A percentile compares a stretch with the other conserved stretches of the same genome.
These are phyloP conservation scores for Gavialis gangeticus DNA, from an alignment of 2,113 vertebrate species.

Conservation along the genomic window DNA sequence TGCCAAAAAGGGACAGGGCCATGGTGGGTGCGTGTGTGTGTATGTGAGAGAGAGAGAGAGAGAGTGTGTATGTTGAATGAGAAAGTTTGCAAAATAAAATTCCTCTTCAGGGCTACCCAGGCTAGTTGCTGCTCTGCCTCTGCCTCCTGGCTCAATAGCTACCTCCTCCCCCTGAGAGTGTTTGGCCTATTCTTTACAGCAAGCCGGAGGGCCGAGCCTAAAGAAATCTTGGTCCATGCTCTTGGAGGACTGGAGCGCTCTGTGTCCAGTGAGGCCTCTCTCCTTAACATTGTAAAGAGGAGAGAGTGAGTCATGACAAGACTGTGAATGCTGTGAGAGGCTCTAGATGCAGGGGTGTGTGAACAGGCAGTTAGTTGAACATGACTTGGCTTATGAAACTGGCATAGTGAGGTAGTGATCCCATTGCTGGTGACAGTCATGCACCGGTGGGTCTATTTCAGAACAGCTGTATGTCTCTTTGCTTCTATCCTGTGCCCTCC, in stretches of 20 bases:
- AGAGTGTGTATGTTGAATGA: background rate
- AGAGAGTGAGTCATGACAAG: fast-evolving
- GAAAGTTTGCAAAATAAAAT: constrained; percentile 3
- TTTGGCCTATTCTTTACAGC: background rate
- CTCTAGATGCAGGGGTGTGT: background rate
- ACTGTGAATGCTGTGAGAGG: background rate
- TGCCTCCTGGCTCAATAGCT: background rate
- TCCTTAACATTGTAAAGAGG: background rate
- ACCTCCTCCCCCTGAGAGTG: fast-evolving
- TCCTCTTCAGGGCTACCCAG: background rate
- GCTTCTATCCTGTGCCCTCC: fast-evolving
- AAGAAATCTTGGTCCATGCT: background rate
- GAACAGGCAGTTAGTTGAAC: background rate
- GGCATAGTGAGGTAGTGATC: background rate
- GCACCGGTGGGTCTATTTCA: background rate
- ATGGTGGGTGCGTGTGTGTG: background rate
- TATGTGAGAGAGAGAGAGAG: too few species aligned
- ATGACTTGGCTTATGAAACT: background rate
- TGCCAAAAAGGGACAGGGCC: constrained; percentile 9
- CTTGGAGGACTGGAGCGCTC: background rate
- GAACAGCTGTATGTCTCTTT: background rate
- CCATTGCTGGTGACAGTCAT: background rate
- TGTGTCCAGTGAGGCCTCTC: fast-evolving
- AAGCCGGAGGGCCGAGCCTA: background rate
- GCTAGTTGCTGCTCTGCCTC: background rate